These are phyloP conservation scores for Oxyura jamaicensis DNA, from an alignment of 2,113 vertebrate genomes.

Conservation along the genomic window DNA sequence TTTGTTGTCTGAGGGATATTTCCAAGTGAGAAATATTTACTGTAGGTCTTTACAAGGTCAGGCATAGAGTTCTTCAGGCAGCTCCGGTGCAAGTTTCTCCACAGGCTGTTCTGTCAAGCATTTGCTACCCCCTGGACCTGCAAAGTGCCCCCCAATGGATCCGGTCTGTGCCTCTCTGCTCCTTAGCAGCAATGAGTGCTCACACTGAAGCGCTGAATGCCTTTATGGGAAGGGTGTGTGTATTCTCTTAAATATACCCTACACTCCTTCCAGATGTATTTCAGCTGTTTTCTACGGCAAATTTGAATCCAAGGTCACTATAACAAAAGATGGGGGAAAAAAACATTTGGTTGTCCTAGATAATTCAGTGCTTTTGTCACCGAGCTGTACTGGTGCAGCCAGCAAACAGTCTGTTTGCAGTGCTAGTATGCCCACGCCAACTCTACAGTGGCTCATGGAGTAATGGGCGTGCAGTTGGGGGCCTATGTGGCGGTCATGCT, in stretches of 20 bases:
- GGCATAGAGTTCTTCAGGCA: not conserved
- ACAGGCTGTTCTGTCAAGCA: not conserved
- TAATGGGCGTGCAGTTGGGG: not conserved
- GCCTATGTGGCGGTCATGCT: not conserved
- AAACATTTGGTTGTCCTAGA: not conserved
- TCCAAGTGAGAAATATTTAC: conserved; percentile 18
- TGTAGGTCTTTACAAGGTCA: not conserved
- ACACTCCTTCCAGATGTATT: not conserved
- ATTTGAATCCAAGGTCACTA: not conserved
- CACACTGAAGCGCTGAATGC: not conserved
- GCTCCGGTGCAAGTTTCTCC: not conserved
- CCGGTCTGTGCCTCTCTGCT: not conserved
- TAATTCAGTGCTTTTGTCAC: not conserved
- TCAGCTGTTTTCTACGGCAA: not conserved
- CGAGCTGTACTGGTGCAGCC: not conserved
- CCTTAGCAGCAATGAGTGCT: fast-evolving
- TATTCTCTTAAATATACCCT: not conserved
- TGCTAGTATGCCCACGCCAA: not conserved
- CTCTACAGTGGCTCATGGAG: not conserved
- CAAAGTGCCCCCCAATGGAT: not conserved
- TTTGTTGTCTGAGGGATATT: conserved; percentile 1
- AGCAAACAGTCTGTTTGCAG: not conserved
- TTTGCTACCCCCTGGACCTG: not conserved
- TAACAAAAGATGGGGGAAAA: not conserved
- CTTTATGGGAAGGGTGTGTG: not conserved